These are phyloP conservation scores for Nasonia oneida DNA, from an alignment of 2,888 invertebrate genomes.

Conservation along the genomic window DNA sequence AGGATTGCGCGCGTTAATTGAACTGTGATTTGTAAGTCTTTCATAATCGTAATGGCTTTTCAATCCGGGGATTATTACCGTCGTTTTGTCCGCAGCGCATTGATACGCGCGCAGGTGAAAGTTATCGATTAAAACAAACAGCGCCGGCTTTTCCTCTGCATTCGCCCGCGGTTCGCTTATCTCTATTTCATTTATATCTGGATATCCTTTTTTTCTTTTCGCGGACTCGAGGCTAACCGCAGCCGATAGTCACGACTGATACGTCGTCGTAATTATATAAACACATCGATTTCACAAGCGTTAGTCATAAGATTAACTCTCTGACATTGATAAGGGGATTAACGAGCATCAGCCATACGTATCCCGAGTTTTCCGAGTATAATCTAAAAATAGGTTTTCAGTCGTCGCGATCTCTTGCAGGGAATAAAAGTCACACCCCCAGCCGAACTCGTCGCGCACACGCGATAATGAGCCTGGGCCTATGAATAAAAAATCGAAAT, in stretches of 20 bases:
- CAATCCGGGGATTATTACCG: neutral
- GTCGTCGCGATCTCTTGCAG: neutral
- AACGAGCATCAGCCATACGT: neutral
- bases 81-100: neutral
- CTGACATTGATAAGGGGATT: neutral
- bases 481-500: constrained; percentile 41
- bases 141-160: neutral
- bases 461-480: neutral
- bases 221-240: neutral
- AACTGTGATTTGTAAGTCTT: constrained; percentile 21
- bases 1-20: neutral
- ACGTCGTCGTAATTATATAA: neutral
- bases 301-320: neutral
- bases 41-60: constrained; percentile 4
- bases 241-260: neutral
- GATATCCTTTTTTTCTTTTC: neutral
- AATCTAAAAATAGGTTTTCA: neutral
- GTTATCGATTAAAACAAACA: constrained; percentile 1
- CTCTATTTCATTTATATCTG: neutral
- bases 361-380: neutral
- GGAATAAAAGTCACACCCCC: neutral
- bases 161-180: neutral
- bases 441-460: neutral
- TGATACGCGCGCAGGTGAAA: neutral
- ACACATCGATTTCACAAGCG: neutral